These are phyloP conservation scores for Mystacornis crossleyi DNA, from an alignment of 2,113 vertebrate species.

Conservation along the genomic window DNA sequence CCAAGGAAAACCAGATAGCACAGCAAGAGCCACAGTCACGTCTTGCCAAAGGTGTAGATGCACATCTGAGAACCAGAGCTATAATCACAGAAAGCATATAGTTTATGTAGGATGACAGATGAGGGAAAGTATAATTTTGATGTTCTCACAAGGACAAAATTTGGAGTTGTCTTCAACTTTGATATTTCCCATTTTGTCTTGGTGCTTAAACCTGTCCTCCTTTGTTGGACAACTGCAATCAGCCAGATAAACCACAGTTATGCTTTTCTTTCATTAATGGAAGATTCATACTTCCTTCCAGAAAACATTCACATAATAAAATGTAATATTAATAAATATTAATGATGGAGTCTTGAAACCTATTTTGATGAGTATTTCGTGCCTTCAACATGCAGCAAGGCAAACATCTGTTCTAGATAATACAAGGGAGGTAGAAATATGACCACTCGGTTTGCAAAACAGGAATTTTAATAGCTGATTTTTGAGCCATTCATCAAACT, in stretches of 20 bases:
- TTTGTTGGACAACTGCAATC: not conserved
- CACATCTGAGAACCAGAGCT: not conserved
- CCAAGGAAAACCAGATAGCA: not conserved
- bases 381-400: not conserved
- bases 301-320: not conserved
- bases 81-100: not conserved
- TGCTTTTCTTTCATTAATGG: not conserved
- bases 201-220: not conserved
- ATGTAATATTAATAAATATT: not conserved
- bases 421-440: not conserved
- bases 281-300: not conserved
- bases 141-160: not conserved
- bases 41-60: fast-evolving
- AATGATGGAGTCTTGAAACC: not conserved
- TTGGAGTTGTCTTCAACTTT: not conserved
- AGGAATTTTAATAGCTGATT: not conserved
- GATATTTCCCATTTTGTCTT: not conserved
- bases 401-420: not conserved
- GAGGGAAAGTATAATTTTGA: not conserved
- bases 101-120: not conserved
- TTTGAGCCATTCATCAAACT: not conserved
- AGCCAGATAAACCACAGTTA: not conserved
- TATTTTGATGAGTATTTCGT: not conserved
- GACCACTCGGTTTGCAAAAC: not conserved
- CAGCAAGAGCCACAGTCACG: fast-evolving